Evolutionary conservation across 2,113 vertebrate genomes (phyloP).

Genomic region (Cynocephalus volans): DNA sequence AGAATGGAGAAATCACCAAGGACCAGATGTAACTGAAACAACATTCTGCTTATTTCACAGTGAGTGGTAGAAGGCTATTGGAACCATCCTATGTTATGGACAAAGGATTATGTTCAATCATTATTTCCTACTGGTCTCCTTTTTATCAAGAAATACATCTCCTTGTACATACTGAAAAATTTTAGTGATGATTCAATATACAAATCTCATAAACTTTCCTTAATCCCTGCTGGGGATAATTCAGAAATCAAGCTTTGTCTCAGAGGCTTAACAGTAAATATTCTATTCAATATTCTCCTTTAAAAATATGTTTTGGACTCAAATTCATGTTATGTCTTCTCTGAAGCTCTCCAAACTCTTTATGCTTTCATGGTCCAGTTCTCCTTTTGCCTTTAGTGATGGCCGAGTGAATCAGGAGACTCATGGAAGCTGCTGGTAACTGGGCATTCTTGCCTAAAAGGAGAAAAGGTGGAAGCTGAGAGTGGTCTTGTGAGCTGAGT

Average conservation of each 20-base stretch:
- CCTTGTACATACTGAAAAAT: not conserved
- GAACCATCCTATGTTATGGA: not conserved
- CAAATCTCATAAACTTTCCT: constrained; percentile 6
- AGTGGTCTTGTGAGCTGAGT: not conserved
- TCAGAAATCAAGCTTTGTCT: constrained; percentile 22
- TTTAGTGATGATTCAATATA: constrained; percentile 15
- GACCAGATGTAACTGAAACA: not conserved
- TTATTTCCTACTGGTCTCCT: not conserved
- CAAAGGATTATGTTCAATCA: not conserved
- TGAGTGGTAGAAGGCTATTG: not conserved
- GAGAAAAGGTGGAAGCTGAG: not conserved
- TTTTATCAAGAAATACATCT: constrained; percentile 26
- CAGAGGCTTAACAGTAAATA: not conserved
- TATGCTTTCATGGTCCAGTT: not conserved
- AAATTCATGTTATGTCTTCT: not conserved
- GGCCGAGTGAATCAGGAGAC: not conserved
- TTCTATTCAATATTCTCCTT: not conserved
- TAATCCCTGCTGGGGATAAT: constrained; percentile 1
- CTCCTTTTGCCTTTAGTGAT: not conserved
- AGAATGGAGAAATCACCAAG: not conserved
- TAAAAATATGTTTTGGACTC: constrained; percentile 1
- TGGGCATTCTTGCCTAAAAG: not conserved
- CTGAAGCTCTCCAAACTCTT: not conserved
- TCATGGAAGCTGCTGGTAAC: not conserved
- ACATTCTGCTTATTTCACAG: not conserved